A percentile compares a stretch with the other conserved stretches of the same genome.
Conservation (phyloP, 2,113 vertebrate genomes). For the Orycteropus afer region DNA sequence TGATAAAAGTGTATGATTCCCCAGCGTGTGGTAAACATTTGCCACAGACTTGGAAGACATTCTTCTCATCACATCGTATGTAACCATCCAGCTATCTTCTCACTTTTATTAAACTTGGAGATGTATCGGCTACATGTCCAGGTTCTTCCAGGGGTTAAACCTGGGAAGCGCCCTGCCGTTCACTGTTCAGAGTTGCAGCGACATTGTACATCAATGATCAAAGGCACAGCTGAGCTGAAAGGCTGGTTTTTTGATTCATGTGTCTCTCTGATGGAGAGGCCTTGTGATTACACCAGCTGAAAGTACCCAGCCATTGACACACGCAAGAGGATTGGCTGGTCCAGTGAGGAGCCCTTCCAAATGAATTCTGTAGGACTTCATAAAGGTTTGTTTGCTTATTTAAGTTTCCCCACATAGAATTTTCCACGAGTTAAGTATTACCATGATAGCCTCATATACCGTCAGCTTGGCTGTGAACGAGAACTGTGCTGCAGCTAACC, state of each 20-base stretch:
- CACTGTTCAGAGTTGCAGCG: background rate
- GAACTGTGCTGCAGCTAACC: conserved; percentile 62
- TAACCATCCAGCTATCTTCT: background rate
- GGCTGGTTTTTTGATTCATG: background rate
- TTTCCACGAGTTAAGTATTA: background rate
- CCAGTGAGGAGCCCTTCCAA: background rate
- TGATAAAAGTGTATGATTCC: background rate
- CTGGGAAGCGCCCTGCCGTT: background rate
- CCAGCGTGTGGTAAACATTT: background rate
- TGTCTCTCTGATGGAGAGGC: background rate
- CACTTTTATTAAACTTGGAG: background rate
- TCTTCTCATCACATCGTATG: background rate
- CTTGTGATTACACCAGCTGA: background rate
- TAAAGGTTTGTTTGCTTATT: background rate
- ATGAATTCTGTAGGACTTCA: background rate
- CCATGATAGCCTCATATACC: background rate
- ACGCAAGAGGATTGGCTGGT: background rate
- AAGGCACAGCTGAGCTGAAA: background rate
- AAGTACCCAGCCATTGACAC: background rate
- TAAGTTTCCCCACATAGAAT: background rate
- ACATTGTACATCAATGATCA: background rate
- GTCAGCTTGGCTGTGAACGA: conserved; percentile 35
- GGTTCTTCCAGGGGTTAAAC: background rate
- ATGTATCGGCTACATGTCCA: background rate
- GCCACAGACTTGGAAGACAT: background rate